phyloP scores from a whole-genome alignment of 2,888 invertebrate species.

The Xanthia togata region DNA sequence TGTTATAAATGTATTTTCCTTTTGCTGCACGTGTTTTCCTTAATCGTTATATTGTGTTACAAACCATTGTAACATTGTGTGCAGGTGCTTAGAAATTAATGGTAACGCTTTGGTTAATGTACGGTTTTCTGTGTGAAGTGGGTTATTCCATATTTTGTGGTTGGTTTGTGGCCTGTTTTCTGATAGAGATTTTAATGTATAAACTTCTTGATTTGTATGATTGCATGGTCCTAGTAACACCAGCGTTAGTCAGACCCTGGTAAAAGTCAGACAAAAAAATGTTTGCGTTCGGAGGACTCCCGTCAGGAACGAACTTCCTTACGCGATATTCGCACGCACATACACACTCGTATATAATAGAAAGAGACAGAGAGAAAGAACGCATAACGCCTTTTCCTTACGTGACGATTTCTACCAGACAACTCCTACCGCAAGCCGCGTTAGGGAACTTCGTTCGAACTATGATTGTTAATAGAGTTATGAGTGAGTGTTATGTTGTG shows the following conservation, averaged over 20 bases:
- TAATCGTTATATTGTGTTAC: constrained; percentile 54
- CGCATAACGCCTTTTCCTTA: no score
- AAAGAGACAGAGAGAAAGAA: no score
- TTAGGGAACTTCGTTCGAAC: background rate
- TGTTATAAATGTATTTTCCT: constrained; percentile 41
- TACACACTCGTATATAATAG: no score
- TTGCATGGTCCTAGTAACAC: background rate
- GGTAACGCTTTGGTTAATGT: constrained; percentile 28
- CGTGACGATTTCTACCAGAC: no score
- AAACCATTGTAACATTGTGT: constrained; percentile 38
- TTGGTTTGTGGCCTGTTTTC: background rate
- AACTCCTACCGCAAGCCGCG: no score
- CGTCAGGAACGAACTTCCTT: no score
- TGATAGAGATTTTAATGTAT: background rate
- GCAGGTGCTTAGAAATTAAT: constrained; percentile 38
- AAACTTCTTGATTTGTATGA: background rate
- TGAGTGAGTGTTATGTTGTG: no score
- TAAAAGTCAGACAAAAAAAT: background rate
- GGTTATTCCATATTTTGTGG: constrained; percentile 7
- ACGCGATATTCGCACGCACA: no score
- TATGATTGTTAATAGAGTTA: background rate
- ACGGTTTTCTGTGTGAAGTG: constrained; percentile 13
- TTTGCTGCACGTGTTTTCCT: constrained; percentile 46
- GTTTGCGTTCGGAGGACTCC: no score
- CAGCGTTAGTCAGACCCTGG: background rate